phyloP scores from a whole-genome alignment of 1,140 invertebrate genomes.

The Reticulitermes speratus region DNA sequence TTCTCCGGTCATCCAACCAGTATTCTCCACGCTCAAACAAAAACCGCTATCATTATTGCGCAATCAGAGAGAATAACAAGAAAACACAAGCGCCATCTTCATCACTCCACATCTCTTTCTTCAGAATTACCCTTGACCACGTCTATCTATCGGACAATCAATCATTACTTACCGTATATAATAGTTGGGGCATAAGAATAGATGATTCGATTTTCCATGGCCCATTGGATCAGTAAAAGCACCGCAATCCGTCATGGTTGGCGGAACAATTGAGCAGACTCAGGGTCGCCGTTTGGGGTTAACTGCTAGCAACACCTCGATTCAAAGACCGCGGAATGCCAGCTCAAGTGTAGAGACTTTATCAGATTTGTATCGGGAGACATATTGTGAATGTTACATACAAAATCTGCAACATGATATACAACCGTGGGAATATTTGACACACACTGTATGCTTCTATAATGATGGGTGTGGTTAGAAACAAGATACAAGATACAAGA shows the following conservation, averaged over 20 bases:
- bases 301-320: not conserved
- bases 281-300: not conserved
- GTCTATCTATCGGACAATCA: not conserved
- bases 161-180: not conserved
- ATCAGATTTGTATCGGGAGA: not conserved
- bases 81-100: not conserved
- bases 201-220: conserved; percentile 11
- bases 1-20: too few species aligned
- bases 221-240: not conserved
- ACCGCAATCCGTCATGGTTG: not conserved
- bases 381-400: not conserved
- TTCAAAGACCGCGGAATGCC: not conserved
- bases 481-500: not conserved
- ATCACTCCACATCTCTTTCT: not conserved
- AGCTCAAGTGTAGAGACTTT: not conserved
- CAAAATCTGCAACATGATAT: not conserved
- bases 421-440: not conserved
- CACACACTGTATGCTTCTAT: not conserved
- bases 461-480: not conserved
- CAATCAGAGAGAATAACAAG: not conserved
- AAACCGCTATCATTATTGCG: not conserved
- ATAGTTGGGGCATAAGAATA: not conserved
- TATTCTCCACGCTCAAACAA: not conserved
- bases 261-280: not conserved
- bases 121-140: conserved; percentile 2